Percentiles rank a stretch among this genome's conserved stretches.
Evolutionary conservation across 2,797 vertebrate genomes (phyloP).

Genomic region (Chromobotia macracanthus): DNA sequence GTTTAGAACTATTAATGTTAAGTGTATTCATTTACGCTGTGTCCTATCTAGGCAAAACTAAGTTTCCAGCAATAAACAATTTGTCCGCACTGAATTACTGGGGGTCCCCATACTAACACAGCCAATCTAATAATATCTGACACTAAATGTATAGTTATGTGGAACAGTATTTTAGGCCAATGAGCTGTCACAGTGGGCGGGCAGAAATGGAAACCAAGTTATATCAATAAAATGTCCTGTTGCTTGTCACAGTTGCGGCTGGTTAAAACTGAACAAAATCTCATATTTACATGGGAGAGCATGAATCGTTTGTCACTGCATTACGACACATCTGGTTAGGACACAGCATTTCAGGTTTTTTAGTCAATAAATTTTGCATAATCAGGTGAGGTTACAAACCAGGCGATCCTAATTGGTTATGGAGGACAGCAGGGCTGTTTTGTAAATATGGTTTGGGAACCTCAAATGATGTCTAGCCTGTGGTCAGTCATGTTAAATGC

Average conservation of each 20-base stretch:
- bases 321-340: not conserved
- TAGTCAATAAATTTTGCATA: conserved; percentile 1
- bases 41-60: no score
- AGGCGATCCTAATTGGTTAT: not conserved
- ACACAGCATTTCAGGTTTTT: not conserved
- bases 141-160: not conserved
- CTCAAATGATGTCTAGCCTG: not conserved
- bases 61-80: no score
- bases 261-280: not conserved
- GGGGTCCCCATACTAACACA: not conserved
- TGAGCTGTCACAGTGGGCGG: not conserved
- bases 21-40: no score
- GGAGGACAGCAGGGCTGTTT: not conserved
- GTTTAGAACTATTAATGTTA: not conserved
- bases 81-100: not conserved
- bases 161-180: not conserved
- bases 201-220: not conserved
- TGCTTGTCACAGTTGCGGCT: not conserved
- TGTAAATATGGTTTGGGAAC: not conserved
- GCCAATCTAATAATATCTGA: not conserved
- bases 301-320: not conserved
- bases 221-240: no score
- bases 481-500: conserved; percentile 1
- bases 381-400: not conserved
- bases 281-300: not conserved